A percentile compares a stretch with the other conserved stretches of the same genome.
phyloP scores from a whole-genome alignment of 2,797 vertebrate species.

The Erithacus rubecula region DNA sequence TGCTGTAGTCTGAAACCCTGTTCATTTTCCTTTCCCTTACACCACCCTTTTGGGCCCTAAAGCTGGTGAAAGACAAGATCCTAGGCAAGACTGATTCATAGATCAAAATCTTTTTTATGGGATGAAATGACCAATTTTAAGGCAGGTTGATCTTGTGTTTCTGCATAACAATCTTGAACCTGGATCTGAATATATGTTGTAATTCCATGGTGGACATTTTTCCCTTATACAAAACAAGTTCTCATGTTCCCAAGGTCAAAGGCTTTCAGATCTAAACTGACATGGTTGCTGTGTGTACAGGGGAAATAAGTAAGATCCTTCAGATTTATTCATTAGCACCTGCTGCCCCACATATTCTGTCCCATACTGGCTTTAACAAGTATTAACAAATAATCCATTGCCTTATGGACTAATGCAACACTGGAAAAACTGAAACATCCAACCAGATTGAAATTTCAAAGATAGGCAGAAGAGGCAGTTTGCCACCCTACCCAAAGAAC shows the following conservation, averaged over 20 bases:
- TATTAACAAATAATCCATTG: background rate
- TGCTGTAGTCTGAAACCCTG: background rate
- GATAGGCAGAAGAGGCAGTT: background rate
- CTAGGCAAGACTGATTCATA: background rate
- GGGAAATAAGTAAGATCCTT: background rate
- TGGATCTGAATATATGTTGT: background rate
- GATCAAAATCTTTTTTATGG: background rate
- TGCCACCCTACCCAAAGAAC: background rate
- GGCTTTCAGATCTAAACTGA: background rate
- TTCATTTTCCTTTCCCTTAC: background rate
- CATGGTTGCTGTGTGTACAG: background rate
- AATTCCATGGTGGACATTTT: background rate
- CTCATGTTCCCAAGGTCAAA: background rate
- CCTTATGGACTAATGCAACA: background rate
- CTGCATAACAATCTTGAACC: background rate
- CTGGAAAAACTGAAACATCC: background rate
- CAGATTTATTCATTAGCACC: background rate
- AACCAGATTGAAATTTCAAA: background rate
- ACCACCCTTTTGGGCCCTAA: background rate
- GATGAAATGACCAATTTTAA: background rate
- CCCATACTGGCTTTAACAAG: background rate
- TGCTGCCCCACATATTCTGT: background rate
- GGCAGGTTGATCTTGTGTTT: accelerated
- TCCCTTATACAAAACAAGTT: background rate
- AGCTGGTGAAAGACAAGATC: background rate